These are phyloP conservation scores for Sminthurinus signatus DNA, from an alignment of 1,140 invertebrate species.

Conservation along the genomic window DNA sequence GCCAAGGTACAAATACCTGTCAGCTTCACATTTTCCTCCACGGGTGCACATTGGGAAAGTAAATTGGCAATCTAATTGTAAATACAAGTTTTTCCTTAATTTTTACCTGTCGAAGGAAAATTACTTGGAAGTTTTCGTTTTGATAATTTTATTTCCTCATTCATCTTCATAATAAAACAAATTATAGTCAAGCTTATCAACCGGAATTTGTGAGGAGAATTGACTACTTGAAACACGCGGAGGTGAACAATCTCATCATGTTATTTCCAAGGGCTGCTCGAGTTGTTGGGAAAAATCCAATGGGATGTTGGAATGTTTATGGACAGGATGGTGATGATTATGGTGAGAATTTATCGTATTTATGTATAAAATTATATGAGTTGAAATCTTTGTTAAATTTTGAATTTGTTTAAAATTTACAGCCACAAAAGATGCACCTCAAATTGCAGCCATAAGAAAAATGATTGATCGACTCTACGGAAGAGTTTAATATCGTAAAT, in stretches of 20 bases:
- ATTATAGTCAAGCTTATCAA: slow-evolving; percentile 7
- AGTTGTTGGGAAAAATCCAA: not conserved
- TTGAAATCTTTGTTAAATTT: not conserved
- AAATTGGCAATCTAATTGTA: slow-evolving; percentile 5
- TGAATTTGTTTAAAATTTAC: not conserved
- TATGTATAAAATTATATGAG: not conserved
- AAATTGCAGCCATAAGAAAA: slow-evolving; percentile 9
- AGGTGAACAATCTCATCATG: slow-evolving; percentile 18
- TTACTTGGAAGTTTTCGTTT: too few species aligned
- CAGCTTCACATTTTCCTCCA: slow-evolving; percentile 17
- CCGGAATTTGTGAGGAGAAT: slow-evolving; percentile 12
- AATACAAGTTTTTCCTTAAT: not conserved
- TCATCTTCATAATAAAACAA: not conserved
- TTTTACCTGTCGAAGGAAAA: not conserved
- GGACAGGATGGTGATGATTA: slow-evolving; percentile 10
- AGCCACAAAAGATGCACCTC: slow-evolving; percentile 20
- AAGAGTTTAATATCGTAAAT: not conserved
- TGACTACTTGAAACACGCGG: slow-evolving; percentile 10
- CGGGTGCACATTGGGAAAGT: slow-evolving; percentile 20
- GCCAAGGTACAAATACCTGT: not conserved
- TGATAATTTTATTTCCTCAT: not conserved
- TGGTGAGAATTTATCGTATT: slow-evolving; percentile 1
- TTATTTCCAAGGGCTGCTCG: slow-evolving; percentile 5
- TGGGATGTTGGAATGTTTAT: slow-evolving; percentile 22
- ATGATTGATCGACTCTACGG: slow-evolving; percentile 14